Evolutionary conservation across 2,888 invertebrate genomes (phyloP), one percentile per base, ranked within the genome.

Genomic region (Brachypterus glaber): DNA sequence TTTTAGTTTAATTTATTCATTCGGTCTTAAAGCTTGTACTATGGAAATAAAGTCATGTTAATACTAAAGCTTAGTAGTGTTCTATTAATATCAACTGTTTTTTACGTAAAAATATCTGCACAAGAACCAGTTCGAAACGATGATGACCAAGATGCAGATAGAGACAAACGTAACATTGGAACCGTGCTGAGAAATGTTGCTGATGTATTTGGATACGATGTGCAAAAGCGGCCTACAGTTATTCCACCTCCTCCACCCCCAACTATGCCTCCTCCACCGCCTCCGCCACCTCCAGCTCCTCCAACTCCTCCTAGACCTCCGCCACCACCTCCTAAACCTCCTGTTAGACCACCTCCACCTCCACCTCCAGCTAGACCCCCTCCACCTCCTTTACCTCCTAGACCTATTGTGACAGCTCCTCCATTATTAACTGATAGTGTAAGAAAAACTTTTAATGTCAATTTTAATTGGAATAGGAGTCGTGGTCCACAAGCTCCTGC

Each of bases 121-220:
- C 5, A 5, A 21, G 24, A 18, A 25, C 12, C 14, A 34, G 11
- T 39, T 4, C 38, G 30, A 35, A 44, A 38, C 49, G 52, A 24
- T 25, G 34, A 33, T 39, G 33, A 44, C 8, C 27, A 27, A 11
- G 27, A n/a, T n/a, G n/a, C n/a, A n/a, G n/a, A 27, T 11, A 42
- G 50, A 32, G 55, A 58, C 33, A 66, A 64, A 51, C 47, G 66
- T 45, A 65, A 63, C 32, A 53, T 66, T 33, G 65, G 63, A 40
- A 45, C 54, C n/a, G 51, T 64, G 32, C 43, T 66, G 15, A 54
- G 57, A 26, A 55, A 58, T 40, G 57, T 66, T 17, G 65, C 62
- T 9, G 65, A 66, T 47, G 49, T 59, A 33, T 64, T 66, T 45
- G 66, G 66, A 17, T 66, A 63, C 45, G 65, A 64, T 48, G 58